Evolutionary conservation across 2,797 vertebrate genomes (phyloP).

Genomic region (Anguilla pacifica): DNA sequence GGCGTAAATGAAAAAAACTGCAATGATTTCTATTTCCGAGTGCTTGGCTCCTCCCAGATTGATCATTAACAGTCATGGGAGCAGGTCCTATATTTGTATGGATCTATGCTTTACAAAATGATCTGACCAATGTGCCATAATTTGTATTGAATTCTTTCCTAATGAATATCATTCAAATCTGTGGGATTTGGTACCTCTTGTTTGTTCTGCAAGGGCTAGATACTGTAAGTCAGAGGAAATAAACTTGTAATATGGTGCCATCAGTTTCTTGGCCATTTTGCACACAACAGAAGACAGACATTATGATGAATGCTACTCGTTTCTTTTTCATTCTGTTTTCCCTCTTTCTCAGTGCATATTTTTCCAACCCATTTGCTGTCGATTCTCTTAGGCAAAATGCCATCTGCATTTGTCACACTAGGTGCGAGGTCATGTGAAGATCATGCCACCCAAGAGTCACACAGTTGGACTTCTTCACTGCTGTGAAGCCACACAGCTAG

Average conservation of each 20-base stretch:
- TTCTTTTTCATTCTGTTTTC: constrained; percentile 17
- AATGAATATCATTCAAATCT: background rate
- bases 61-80: constrained; percentile 64
- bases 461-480: constrained; percentile 8
- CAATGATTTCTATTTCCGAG: background rate
- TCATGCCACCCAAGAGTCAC: constrained; percentile 2
- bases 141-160: constrained; percentile 6
- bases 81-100: constrained; percentile 11
- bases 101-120: background rate
- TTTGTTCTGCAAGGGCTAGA: background rate
- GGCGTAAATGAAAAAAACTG: background rate
- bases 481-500: background rate
- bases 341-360: constrained; percentile 16
- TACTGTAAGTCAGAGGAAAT: background rate
- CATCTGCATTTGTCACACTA: constrained; percentile 19
- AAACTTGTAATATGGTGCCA: background rate
- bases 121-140: constrained; percentile 7
- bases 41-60: constrained; percentile 66
- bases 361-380: constrained; percentile 25
- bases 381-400: constrained; percentile 22
- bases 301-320: constrained; percentile 16
- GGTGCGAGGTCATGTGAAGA: constrained; percentile 22
- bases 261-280: background rate
- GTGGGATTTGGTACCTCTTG: background rate
- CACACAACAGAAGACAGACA: constrained; percentile 14